Conservation (phyloP, 2,888 invertebrate species). For the Phalangium opilio region DNA sequence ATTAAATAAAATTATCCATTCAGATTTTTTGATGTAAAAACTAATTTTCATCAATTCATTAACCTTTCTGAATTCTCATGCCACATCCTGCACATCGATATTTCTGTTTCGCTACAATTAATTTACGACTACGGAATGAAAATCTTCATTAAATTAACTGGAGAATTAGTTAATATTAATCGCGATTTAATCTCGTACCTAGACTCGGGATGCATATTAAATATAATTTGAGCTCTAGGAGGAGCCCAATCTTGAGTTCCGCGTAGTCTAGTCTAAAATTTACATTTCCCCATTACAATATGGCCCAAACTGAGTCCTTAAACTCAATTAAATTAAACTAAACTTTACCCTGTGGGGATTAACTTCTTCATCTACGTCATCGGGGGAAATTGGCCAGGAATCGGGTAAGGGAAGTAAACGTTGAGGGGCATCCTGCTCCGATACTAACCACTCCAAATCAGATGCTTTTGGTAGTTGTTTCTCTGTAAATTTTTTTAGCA, state of each 20-base stretch:
- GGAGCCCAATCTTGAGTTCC: constrained; percentile 73
- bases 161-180: not conserved
- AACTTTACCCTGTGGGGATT: constrained; percentile 17
- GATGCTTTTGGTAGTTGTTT: constrained; percentile 56
- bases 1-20: constrained; percentile 5
- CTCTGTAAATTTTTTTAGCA: constrained; percentile 58
- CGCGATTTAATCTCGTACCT: constrained; percentile 39
- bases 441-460: constrained; percentile 62
- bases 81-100: constrained; percentile 72
- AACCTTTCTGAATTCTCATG: constrained; percentile 49
- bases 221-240: constrained; percentile 64
- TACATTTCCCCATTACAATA: too few species aligned
- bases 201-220: constrained; percentile 51
- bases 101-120: constrained; percentile 52
- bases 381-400: constrained; percentile 50
- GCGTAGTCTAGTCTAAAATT: constrained; percentile 39
- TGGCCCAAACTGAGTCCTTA: too few species aligned
- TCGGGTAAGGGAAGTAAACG: constrained; percentile 56
- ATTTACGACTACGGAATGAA: constrained; percentile 43
- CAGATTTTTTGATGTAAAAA: too few species aligned
- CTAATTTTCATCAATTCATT: too few species aligned
- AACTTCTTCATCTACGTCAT: constrained; percentile 39
- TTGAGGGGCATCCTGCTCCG: constrained; percentile 60
- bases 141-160: too few species aligned
- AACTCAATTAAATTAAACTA: too few species aligned